Evolutionary conservation across 2,113 vertebrate genomes (phyloP).

Genomic region (Entomyzon cyanotis): DNA sequence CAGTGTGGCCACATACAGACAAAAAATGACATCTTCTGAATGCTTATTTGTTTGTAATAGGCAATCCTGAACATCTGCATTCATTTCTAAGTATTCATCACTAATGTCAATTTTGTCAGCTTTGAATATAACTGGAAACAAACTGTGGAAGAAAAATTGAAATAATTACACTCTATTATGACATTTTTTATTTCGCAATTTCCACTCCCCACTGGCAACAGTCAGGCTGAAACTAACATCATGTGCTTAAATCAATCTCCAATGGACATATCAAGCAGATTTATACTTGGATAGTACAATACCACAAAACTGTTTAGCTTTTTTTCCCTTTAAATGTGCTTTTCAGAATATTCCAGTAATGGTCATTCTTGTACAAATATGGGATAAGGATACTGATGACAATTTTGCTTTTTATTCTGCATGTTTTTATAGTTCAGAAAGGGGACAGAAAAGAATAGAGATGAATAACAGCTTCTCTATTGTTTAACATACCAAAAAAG

Average conservation of each 20-base stretch:
- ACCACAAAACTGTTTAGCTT: background rate
- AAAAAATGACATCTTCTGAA: background rate
- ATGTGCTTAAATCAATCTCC: background rate
- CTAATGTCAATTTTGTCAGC: background rate
- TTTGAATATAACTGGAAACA: background rate
- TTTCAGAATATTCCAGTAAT: background rate
- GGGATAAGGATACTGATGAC: background rate
- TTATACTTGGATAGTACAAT: background rate
- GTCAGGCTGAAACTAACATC: background rate
- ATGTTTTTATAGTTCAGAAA: background rate
- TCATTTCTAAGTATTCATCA: background rate
- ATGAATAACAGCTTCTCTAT: background rate
- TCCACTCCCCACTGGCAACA: background rate
- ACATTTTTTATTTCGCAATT: background rate
- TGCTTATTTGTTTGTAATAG: background rate
- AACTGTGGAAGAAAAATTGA: background rate
- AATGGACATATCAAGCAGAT: background rate
- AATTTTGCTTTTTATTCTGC: background rate
- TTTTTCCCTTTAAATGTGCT: background rate
- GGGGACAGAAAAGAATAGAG: background rate
- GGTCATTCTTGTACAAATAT: background rate
- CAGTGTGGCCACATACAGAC: background rate
- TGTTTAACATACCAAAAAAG: background rate
- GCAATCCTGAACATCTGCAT: background rate
- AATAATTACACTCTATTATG: background rate